Conservation (phyloP, 2,113 vertebrate genomes). For the Gambusia holbrooki region DNA sequence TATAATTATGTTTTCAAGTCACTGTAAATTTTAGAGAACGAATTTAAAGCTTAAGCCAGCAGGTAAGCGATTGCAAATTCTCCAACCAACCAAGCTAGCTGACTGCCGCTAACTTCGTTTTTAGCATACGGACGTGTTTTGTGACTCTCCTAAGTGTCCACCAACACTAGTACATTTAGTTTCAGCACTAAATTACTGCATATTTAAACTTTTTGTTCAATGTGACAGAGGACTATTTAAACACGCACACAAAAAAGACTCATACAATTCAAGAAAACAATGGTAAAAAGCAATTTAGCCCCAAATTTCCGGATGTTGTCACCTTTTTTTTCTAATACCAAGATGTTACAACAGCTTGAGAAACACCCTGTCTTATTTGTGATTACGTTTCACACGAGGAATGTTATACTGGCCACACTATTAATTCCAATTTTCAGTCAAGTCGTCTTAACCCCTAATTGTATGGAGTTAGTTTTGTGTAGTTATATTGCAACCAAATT, state of each 20-base stretch:
- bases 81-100: not conserved
- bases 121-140: not conserved
- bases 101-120: not conserved
- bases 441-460: too few species aligned
- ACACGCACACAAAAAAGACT: constrained; percentile 6
- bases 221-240: constrained; percentile 55
- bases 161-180: constrained; percentile 29
- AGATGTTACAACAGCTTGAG: not conserved
- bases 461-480: constrained; percentile 6
- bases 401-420: constrained; percentile 52
- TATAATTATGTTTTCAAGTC: not conserved
- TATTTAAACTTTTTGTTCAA: constrained; percentile 65
- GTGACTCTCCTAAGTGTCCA: constrained; percentile 33
- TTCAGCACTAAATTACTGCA: constrained; percentile 73
- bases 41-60: not conserved
- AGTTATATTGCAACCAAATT: not conserved
- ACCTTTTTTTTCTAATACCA: not conserved
- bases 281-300: constrained; percentile 30
- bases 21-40: not conserved
- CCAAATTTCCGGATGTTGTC: constrained; percentile 16
- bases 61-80: not conserved
- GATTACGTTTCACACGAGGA: constrained; percentile 38
- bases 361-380: not conserved
- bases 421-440: constrained; percentile 42
- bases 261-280: constrained; percentile 23